Evolutionary conservation across 2,113 vertebrate genomes (phyloP).

Genomic region (Vombatus ursinus): DNA sequence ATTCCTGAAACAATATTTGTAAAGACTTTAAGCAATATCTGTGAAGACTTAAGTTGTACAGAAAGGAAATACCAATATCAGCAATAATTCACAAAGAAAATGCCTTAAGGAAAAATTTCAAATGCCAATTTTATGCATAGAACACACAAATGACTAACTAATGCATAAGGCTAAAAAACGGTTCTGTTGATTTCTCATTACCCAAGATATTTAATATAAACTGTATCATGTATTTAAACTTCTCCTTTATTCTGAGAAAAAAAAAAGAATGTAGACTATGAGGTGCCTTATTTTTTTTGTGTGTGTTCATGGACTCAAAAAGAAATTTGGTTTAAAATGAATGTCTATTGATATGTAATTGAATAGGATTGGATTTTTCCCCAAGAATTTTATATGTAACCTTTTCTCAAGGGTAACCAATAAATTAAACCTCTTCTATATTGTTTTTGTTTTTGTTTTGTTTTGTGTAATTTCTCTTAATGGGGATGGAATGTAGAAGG

Average conservation of each 20-base stretch:
- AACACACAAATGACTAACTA: constrained; percentile 76
- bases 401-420: constrained; percentile 83
- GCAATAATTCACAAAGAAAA: constrained; percentile 49
- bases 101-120: constrained; percentile 66
- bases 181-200: constrained; percentile 79
- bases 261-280: constrained; percentile 78
- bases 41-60: constrained; percentile 56
- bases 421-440: constrained; percentile 84
- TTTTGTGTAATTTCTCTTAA: constrained; percentile 10
- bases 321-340: constrained; percentile 80
- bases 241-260: constrained; percentile 81
- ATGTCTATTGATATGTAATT: constrained; percentile 83
- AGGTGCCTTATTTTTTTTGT: constrained; percentile 74
- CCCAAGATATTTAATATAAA: constrained; percentile 82
- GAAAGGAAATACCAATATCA: constrained; percentile 58
- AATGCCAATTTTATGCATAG: constrained; percentile 75
- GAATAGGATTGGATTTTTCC: constrained; percentile 82
- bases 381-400: constrained; percentile 83
- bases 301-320: constrained; percentile 75
- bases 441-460: constrained; percentile 51
- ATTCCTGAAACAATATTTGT: constrained; percentile 75
- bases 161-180: constrained; percentile 79
- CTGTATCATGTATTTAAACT: constrained; percentile 82
- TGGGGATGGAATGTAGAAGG: background rate
- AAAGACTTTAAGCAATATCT: constrained; percentile 67